Conservation (phyloP, 2,888 invertebrate species). For the Stictocephala bisonia region DNA sequence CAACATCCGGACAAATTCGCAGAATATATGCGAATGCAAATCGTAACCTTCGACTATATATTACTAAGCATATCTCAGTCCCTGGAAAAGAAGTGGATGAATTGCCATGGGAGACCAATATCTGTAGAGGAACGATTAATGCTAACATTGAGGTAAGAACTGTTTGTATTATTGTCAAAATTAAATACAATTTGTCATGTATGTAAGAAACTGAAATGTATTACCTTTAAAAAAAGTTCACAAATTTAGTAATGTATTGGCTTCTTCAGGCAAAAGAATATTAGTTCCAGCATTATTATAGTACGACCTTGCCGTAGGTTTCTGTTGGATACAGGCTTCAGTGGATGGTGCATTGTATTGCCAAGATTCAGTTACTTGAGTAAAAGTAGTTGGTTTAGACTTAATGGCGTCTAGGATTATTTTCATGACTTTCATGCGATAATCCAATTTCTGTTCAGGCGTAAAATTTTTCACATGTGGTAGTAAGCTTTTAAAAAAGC, state of each 20-base stretch:
- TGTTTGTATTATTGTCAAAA: constrained; percentile 13
- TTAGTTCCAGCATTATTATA: constrained; percentile 10
- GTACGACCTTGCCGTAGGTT: constrained; percentile 7
- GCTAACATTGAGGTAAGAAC: constrained; percentile 13
- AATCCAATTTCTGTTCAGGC: constrained; percentile 13
- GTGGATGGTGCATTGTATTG: constrained; percentile 13
- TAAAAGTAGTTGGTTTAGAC: constrained; percentile 6
- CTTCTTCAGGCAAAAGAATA: constrained; percentile 8
- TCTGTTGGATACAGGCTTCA: constrained; percentile 9
- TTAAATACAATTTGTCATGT: constrained; percentile 5
- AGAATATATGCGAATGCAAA: constrained; percentile 10
- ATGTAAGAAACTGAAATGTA: constrained; percentile 1
- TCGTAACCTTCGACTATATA: constrained; percentile 13
- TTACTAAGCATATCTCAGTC: constrained; percentile 4
- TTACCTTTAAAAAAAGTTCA: neutral
- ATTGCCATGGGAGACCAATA: constrained; percentile 8
- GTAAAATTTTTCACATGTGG: constrained; percentile 1
- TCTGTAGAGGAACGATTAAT: constrained; percentile 13
- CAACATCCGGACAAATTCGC: constrained; percentile 7
- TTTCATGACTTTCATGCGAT: constrained; percentile 4
- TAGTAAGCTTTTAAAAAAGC: constrained; percentile 36
- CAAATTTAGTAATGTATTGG: neutral
- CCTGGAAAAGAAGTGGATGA: constrained; percentile 7
- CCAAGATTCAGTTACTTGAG: constrained; percentile 6
- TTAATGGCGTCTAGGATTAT: constrained; percentile 2